Base-by-base conservation (phyloP, 2,797 vertebrate species). In the Huso huso region DNA sequence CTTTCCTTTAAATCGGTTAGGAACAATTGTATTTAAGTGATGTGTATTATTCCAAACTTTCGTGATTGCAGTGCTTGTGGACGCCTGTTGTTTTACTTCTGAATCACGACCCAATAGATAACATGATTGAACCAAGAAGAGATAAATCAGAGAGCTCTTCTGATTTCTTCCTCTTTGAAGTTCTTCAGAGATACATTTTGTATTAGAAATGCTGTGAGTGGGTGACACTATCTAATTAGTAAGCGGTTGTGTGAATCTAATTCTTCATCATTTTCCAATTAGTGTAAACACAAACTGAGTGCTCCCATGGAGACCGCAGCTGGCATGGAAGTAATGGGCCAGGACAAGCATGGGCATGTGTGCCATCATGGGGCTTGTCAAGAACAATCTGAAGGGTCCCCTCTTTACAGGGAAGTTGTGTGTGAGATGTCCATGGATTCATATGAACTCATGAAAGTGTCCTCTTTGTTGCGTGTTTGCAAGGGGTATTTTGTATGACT, bases 191-290 rank as follows among this genome's bases (percentile, higher is more conserved):
- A 84, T 83, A 82, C 76, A 66, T 75, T 82, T 79, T 79, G 81
- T 81, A 78, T 79, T 78, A 60, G 72, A 61, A 76, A 79, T 84
- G 78, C 84, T 85, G 82, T 77, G 82, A 80, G 81, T 77, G 82
- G 75, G 76, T 77, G 80, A 84, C 81, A 82, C 77, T 64, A 79
- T 73, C 80, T 84, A 82, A 86, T 87, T 85, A 87, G 72, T 79
- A 7, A 69, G 77, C 76, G 79, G 75, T 71, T 75, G 73, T 81
- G 81, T 84, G 84, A 81, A 83, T 82, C 82, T 69, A 76, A 80
- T 82, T 82, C 81, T 81, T 75, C 81, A 87, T 85, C 83, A 80
- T 79, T 83, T 76, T 74, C 74, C 82, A 86, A 84, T 87, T 83
- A 86, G 82, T 76, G 75, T 69, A 76, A 77, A 83, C 85, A 78